Evolutionary conservation across 2,888 invertebrate genomes (phyloP), one percentile per base, ranked within the genome.

Genomic region (Drosophila differens): DNA sequence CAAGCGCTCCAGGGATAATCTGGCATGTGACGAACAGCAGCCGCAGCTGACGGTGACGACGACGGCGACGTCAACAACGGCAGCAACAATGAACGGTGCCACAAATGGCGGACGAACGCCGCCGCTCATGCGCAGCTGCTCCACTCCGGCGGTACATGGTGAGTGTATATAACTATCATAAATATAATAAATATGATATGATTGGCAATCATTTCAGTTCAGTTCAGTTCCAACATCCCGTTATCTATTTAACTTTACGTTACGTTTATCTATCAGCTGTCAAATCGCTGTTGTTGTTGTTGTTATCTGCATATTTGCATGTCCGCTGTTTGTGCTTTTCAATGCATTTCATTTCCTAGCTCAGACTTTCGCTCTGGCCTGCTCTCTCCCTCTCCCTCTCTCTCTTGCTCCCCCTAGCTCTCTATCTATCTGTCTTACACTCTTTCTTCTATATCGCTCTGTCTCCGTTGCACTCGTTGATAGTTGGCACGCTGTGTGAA

Each of bases 1-100:
- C 85, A 95, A 93, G 82, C 89, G 95, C 89, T 95, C 96, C 92
- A 95, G 95, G 89, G 96, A 96, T 81, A 92, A 92, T 83, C 94
- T 96, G 80, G 89, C 91, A 87, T 97, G 97, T 94, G 96, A 96
- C 89, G 96, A 96, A 91, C 91, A 58, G 41, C 57, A 41, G 91
- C 91, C 91, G 91, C 91, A 91, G 74, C 83, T 95, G 77, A 39
- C 57, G 57, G 73, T 80, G 64, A 94, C 96, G 70, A 80, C 53
- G 33, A 74, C 84, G 66, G 94, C 96, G 68, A 81, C 83, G 69
- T 77, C 84, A 62, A 72, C 96, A 51, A 76, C 71, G 58, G 73
- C 67, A 65, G 61, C 77, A 41, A 54, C 76, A 39, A 89, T 83
- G 75, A 89, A 75, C 79, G 93, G 70, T 66, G 65, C 60, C 67